A percentile compares a stretch with the other conserved stretches of the same genome.
Evolutionary conservation across 2,888 invertebrate genomes (phyloP).

Genomic region (Meandrusa payeni): DNA sequence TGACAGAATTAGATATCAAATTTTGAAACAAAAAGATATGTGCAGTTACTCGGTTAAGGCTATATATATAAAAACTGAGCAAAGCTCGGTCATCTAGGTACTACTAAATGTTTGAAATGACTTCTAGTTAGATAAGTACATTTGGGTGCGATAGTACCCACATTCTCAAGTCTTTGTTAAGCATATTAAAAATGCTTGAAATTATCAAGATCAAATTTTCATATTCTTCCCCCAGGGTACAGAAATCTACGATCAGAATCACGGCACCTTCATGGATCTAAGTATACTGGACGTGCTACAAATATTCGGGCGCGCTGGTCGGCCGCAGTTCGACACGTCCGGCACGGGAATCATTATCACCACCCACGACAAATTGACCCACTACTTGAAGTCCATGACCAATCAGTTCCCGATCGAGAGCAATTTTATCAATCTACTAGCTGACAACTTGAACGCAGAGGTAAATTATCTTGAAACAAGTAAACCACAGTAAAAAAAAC

Average conservation of each 20-base stretch:
- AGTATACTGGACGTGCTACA: slow-evolving; percentile 98
- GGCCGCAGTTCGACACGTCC: slow-evolving; percentile 97
- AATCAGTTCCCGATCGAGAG: slow-evolving; percentile 99
- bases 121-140: too few relatives aligned
- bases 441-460: slow-evolving; percentile 99
- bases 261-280: slow-evolving; percentile 95
- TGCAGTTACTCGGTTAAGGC: too few relatives aligned
- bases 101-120: too few relatives aligned
- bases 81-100: too few relatives aligned
- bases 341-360: slow-evolving; percentile 98
- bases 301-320: slow-evolving; percentile 98
- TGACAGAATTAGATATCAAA: too few relatives aligned
- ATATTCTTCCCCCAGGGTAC: slow-evolving; percentile 85
- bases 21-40: too few relatives aligned
- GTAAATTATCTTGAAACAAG: slow-evolving; percentile 70
- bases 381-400: slow-evolving; percentile 95
- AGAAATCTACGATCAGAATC: slow-evolving; percentile 97
- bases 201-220: too few relatives aligned
- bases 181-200: too few relatives aligned
- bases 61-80: too few relatives aligned
- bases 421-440: slow-evolving; percentile 94
- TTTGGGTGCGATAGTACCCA: too few relatives aligned
- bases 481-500: too few relatives aligned
- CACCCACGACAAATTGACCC: slow-evolving; percentile 92
- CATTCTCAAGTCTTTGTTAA: too few relatives aligned